Percentiles rank a stretch among this genome's conserved stretches.
These are phyloP conservation scores for Euborellia annulipes DNA, from an alignment of 1,140 invertebrate species.

Conservation along the genomic window DNA sequence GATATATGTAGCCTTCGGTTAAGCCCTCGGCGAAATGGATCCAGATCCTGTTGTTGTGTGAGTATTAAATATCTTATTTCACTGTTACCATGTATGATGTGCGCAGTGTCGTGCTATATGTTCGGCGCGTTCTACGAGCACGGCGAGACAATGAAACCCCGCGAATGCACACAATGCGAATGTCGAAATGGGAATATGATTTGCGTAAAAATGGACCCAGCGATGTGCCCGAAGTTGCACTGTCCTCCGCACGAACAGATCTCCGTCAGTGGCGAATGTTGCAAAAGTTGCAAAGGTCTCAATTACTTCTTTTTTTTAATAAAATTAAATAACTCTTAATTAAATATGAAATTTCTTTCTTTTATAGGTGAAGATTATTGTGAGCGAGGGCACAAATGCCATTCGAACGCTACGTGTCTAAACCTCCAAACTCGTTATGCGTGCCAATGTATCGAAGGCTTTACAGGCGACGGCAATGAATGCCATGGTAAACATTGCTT, in stretches of 20 bases:
- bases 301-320: not conserved
- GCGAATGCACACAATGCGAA: slow-evolving; percentile 55
- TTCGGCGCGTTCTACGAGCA: slow-evolving; percentile 65
- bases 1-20: too few relatives aligned
- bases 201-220: slow-evolving; percentile 54
- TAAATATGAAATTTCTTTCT: slow-evolving; percentile 4
- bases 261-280: slow-evolving; percentile 68
- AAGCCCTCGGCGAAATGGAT: too few relatives aligned
- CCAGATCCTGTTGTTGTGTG: slow-evolving; percentile 4
- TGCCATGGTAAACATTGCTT: slow-evolving; percentile 44
- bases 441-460: slow-evolving; percentile 69
- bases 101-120: slow-evolving; percentile 60
- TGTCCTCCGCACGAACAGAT: slow-evolving; percentile 64
- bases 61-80: slow-evolving; percentile 1
- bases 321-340: not conserved
- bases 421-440: slow-evolving; percentile 70
- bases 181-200: slow-evolving; percentile 66
- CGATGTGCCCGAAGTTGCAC: slow-evolving; percentile 61
- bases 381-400: slow-evolving; percentile 64
- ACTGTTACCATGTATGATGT: slow-evolving; percentile 15
- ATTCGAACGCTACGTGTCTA: slow-evolving; percentile 66
- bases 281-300: slow-evolving; percentile 74
- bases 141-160: slow-evolving; percentile 54
- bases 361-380: slow-evolving; percentile 70
- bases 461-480: slow-evolving; percentile 58